Conservation (phyloP, 2,888 invertebrate species). For the Acheta domesticus region DNA sequence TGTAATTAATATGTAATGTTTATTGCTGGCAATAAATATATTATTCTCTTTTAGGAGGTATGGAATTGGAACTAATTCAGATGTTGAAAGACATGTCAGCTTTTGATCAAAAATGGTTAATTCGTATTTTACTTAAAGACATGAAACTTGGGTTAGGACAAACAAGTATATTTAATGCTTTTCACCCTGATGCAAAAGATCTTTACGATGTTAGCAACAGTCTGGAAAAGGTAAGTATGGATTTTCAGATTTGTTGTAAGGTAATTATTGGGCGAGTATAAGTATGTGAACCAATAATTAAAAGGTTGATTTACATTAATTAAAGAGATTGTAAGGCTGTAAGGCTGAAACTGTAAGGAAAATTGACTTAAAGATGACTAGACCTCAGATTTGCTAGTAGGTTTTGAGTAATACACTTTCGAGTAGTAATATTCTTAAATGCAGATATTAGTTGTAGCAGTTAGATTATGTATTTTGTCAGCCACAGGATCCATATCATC, state of each 20-base stretch:
- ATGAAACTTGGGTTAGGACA: constrained; percentile 72
- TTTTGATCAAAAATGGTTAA: constrained; percentile 84
- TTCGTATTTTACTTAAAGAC: constrained; percentile 82
- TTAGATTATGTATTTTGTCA: too few species aligned
- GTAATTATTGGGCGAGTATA: too few species aligned
- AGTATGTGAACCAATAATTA: too few species aligned
- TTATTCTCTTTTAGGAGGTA: constrained; percentile 45
- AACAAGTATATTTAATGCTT: constrained; percentile 63
- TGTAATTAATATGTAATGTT: too few species aligned
- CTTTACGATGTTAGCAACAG: constrained; percentile 68
- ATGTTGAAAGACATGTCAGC: constrained; percentile 67
- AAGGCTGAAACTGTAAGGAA: too few species aligned
- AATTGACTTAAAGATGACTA: too few species aligned
- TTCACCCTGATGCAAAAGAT: constrained; percentile 78
- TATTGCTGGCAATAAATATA: too few species aligned
- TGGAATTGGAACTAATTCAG: constrained; percentile 62
- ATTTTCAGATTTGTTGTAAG: neutral
- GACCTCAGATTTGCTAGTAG: too few species aligned
- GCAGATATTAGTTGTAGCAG: too few species aligned
- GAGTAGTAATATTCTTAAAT: too few species aligned
- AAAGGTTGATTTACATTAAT: neutral
- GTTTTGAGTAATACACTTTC: too few species aligned
- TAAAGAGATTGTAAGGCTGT: neutral
- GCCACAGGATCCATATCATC: too few species aligned
- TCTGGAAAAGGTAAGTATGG: constrained; percentile 59